Evolutionary conservation across 2,113 vertebrate species (phyloP), one percentile per base, ranked within the genome.

Genomic region (Entosphenus tridentatus): DNA sequence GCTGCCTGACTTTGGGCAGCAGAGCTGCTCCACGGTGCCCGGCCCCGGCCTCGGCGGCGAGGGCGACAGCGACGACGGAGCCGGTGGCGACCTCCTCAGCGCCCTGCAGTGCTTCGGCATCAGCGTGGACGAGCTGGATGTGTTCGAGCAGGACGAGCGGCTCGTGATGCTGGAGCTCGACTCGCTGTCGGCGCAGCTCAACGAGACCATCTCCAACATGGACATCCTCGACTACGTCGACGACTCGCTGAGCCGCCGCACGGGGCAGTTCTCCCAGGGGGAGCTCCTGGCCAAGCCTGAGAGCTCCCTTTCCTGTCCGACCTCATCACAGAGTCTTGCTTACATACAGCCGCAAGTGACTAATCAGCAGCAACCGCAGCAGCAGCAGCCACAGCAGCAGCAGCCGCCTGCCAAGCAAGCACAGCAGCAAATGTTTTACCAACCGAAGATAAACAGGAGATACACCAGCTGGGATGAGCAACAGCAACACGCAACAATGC

Each of bases 131-230:
- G 83, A 85, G 74, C 72, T 86, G 69, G 83, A 87, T 70, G 77
- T 84, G 54, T 78, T 88, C 69, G 74, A 86, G 18, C 74, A 85
- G 9, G 82, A 85, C 12, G 82, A 86, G 72, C 78, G 82, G 68
- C 84, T 81, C 82, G 81, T 86, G 74, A 76, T 76, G 68, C 79
- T 85, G 9, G 78, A 78, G 67, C 79, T 81, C 73, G 80, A 82
- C 72, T 73, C 74, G 0, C 77, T 78, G 6, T 75, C 78, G 5
- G 79, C 69, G 0, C 74, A 76, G 1, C 73, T 84, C 56, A 80
- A 80, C 0, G 71, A 82, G 69, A 72, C 80, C 68, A 72, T 85
- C 9, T 74, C 78, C 14, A 82, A 80, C 8, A 74, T 76, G 0
- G 75, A 86, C 71, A 80, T 85, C 69, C 77, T 83, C 2, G 82